Base-by-base conservation (phyloP, 2,888 invertebrate species). In the Apotomis turbidana region DNA sequence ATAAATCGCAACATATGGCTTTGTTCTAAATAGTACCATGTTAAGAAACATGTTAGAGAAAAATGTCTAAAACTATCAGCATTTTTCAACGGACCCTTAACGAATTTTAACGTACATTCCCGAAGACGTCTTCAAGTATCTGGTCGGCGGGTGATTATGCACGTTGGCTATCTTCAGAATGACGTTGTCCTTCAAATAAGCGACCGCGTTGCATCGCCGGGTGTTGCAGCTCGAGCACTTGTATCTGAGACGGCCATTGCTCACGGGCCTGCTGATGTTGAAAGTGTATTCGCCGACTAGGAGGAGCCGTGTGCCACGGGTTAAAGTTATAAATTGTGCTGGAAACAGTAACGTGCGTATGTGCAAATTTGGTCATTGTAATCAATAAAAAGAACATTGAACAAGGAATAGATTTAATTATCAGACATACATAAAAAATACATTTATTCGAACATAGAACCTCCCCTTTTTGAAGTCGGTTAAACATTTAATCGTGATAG, bases 101-200 rank as follows among this genome's bases (percentile, higher is more conserved):
- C 27, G 27, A 27, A 66, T 8, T 46, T 15, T 57, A 46, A 12
- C 5, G 46, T 66, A 66, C 8, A 57, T 36, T 10, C 68, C 68
- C 1, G 54, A 13, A 6, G 55, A 10, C 36, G 55, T 36, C 52
- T 46, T 55, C 9, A 52, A 46, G 13, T 61, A 61, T 5, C 13
- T 54, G n/a, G 0, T 38, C 54, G 68, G 68, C n/a, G 61, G 46
- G 10, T 61, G 68, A 9, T 61, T 54, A 36, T 69, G 68, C 9
- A 46, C 36, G 27, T 64, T 41, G 6, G 54, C 12, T 10, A 44
- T 15, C 15, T 54, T 64, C 5, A 64, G 15, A 41, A 64, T 44
- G 6, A 41, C 15, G 44, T 64, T 54, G 54, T 64, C 54, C 5
- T 15, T 64, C 1, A 64, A 15, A 12, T 64, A 64, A 15, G 64